Conservation (phyloP, 2,888 invertebrate genomes). For the Fragum sueziense region DNA sequence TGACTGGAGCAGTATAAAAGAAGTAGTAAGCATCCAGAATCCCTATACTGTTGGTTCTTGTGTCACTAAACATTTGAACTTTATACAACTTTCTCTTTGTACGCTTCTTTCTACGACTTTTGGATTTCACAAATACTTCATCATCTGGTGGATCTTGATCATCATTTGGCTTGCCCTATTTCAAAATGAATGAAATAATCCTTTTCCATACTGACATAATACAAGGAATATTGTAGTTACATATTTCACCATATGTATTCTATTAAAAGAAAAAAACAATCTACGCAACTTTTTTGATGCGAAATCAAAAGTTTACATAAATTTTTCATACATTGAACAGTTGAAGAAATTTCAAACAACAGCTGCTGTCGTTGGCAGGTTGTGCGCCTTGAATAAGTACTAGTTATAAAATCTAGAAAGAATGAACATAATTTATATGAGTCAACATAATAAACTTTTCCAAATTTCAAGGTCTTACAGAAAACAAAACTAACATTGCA, state of each 20-base stretch:
- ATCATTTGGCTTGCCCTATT: background rate
- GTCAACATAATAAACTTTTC: background rate
- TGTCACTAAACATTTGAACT: constrained; percentile 65
- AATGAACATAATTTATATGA: too few relatives aligned
- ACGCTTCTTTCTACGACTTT: constrained; percentile 34
- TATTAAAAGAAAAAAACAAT: too few relatives aligned
- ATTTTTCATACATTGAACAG: too few relatives aligned
- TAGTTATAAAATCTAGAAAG: too few relatives aligned
- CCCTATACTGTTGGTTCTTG: constrained; percentile 63
- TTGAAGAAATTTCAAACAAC: too few relatives aligned
- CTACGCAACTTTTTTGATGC: too few relatives aligned
- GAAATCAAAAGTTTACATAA: too few relatives aligned
- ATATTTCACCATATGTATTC: too few relatives aligned
- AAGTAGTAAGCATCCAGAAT: constrained; percentile 73
- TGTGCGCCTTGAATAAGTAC: too few relatives aligned
- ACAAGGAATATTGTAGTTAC: too few relatives aligned
- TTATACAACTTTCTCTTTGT: constrained; percentile 64
- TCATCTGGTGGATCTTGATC: constrained; percentile 26
- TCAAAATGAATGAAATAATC: background rate
- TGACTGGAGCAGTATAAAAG: constrained; percentile 81
- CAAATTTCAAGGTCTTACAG: background rate
- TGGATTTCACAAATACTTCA: constrained; percentile 54
- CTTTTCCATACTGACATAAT: background rate
- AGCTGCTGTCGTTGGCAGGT: too few relatives aligned
- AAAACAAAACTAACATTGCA: background rate